Conservation (phyloP, 2,797 vertebrate genomes). For the Knipowitschia caucasica region DNA sequence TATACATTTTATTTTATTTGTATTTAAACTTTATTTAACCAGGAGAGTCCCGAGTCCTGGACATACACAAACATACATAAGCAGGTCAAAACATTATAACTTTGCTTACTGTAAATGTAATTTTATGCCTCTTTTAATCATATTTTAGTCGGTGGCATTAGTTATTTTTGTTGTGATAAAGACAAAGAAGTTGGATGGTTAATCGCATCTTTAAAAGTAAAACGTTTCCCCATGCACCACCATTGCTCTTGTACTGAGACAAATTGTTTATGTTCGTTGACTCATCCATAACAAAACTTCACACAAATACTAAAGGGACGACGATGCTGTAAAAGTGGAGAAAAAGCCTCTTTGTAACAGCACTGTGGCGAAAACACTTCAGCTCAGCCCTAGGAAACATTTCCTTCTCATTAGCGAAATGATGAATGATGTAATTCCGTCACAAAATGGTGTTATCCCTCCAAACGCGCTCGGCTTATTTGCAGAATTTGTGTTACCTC, state of each 20-base stretch:
- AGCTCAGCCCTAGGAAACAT: slow-evolving; percentile 30
- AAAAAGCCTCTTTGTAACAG: slow-evolving; percentile 12
- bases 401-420: slow-evolving; percentile 52
- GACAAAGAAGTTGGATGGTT: neutral
- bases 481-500: slow-evolving; percentile 24
- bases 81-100: no score
- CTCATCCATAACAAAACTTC: slow-evolving; percentile 8
- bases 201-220: neutral
- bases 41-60: no score
- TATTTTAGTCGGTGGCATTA: no score
- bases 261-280: slow-evolving; percentile 9
- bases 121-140: no score
- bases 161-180: no score
- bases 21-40: no score
- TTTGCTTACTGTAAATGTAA: no score
- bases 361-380: slow-evolving; percentile 27
- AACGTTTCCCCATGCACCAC: neutral
- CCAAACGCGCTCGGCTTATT: slow-evolving; percentile 24
- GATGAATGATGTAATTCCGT: slow-evolving; percentile 49
- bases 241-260: neutral
- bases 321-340: slow-evolving; percentile 4
- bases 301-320: slow-evolving; percentile 21
- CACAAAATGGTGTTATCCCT: slow-evolving; percentile 38
- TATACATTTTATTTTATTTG: no score
- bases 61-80: no score